These are phyloP conservation scores for Chrysaora quinquecirrha DNA, from an alignment of 30 jellyfish, hydroid and myxozoan species.

Conservation along the genomic window DNA sequence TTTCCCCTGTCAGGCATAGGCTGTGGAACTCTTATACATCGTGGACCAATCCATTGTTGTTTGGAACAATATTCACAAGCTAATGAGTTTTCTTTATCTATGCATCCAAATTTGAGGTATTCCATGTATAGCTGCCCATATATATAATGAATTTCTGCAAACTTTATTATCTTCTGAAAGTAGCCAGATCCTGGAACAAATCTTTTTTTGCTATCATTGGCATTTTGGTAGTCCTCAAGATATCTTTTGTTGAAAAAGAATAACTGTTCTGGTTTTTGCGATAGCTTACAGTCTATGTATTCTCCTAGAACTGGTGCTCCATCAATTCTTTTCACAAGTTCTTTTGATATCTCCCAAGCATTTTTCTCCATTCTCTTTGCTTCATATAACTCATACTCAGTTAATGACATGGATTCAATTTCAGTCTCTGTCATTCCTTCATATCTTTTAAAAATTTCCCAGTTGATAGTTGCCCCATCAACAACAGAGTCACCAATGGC, in stretches of 20 bases:
- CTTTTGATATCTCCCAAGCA: constrained; percentile 21
- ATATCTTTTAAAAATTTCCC: constrained; percentile 37
- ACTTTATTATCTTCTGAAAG: constrained; percentile 8
- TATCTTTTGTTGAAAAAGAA: constrained; percentile 24
- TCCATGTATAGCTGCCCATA: constrained; percentile 32
- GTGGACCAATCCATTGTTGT: constrained; percentile 20
- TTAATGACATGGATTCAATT: constrained; percentile 19
- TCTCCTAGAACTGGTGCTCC: constrained; percentile 46
- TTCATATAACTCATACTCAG: constrained; percentile 19
- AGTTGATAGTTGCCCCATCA: constrained; percentile 42
- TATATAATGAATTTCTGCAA: constrained; percentile 22
- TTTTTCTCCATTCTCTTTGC: constrained; percentile 7
- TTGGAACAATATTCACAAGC: constrained; percentile 35
- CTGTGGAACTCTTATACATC: constrained; percentile 12
- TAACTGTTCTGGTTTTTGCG: constrained; percentile 13
- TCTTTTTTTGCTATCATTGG: constrained; percentile 22
- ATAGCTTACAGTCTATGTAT: constrained; percentile 28
- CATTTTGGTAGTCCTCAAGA: constrained; percentile 31
- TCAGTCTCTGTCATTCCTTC: constrained; percentile 35
- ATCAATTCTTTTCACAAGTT: constrained; percentile 36
- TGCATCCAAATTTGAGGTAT: constrained; percentile 24
- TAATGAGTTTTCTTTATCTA: background rate
- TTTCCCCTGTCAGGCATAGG: constrained; percentile 18
- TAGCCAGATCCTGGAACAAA: constrained; percentile 29
- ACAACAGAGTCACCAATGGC: constrained; percentile 30